phyloP scores from a whole-genome alignment of 2,797 vertebrate species.

The Pseudochirops corinnae region DNA sequence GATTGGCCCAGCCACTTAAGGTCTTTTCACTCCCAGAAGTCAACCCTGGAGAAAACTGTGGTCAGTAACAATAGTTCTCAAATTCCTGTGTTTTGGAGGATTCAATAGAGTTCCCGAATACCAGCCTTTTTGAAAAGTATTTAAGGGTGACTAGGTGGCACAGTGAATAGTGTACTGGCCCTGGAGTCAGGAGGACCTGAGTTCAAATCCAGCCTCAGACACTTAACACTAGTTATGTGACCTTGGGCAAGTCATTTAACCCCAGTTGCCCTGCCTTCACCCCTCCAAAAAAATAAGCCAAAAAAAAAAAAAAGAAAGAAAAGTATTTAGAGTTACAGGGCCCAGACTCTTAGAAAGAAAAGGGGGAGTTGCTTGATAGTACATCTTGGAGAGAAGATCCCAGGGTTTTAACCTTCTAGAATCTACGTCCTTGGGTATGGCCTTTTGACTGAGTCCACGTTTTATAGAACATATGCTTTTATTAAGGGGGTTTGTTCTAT shows the following conservation, averaged over 20 bases:
- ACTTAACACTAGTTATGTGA: too few relatives aligned
- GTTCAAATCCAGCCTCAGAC: too few relatives aligned
- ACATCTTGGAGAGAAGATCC: background rate
- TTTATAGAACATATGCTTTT: too few relatives aligned
- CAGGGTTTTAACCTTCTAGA: background rate
- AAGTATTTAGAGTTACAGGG: background rate
- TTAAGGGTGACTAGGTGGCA: background rate
- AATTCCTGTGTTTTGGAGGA: background rate
- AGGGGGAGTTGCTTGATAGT: background rate
- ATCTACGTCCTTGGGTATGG: too few relatives aligned
- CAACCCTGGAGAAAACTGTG: background rate
- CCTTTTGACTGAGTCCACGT: too few relatives aligned
- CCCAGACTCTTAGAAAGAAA: background rate
- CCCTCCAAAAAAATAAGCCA: too few relatives aligned
- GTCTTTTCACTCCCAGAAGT: background rate
- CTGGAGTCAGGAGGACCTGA: too few relatives aligned
- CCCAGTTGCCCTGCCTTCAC: too few relatives aligned
- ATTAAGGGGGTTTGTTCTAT: too few relatives aligned
- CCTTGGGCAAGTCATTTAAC: too few relatives aligned
- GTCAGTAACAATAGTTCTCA: background rate
- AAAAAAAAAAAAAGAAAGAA: background rate
- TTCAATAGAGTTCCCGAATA: background rate
- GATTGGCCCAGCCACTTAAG: background rate
- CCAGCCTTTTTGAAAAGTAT: background rate
- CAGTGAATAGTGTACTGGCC: too few relatives aligned